These are phyloP conservation scores for Nomada goodeniana DNA, from an alignment of 2,888 invertebrate species.

Conservation along the genomic window DNA sequence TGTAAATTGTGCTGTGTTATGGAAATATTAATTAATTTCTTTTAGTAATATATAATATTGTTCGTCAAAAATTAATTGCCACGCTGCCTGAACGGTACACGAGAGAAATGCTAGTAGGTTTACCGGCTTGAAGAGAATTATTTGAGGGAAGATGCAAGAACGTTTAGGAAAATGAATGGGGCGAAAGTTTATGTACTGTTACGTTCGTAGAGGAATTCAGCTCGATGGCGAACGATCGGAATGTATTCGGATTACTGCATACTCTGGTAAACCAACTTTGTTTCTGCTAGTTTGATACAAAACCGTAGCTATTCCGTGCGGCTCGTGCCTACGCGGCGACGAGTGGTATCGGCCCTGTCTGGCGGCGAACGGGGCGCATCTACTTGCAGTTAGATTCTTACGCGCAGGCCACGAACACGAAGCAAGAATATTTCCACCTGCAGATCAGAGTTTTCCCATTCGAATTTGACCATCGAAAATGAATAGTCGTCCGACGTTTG, in stretches of 20 bases:
- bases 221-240: constrained; percentile 21
- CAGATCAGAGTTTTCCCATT: too few species aligned
- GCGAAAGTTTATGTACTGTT: constrained; percentile 31
- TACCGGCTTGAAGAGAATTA: constrained; percentile 1
- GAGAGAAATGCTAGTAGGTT: background rate
- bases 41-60: too few species aligned
- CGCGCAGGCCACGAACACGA: background rate
- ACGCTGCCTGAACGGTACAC: too few species aligned
- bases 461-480: too few species aligned
- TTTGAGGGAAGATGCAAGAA: background rate
- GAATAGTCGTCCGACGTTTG: too few species aligned
- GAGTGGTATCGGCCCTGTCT: background rate
- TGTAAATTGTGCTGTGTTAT: too few species aligned
- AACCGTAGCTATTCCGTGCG: background rate
- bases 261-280: background rate
- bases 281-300: background rate
- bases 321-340: background rate
- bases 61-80: too few species aligned
- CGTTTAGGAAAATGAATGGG: constrained; percentile 25
- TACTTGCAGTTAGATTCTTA: background rate
- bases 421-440: too few species aligned
- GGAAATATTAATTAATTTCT: too few species aligned
- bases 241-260: constrained; percentile 12
- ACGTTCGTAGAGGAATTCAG: constrained; percentile 3
- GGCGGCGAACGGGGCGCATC: background rate